A percentile compares a stretch with the other conserved stretches of the same genome.
These are phyloP conservation scores for Champsocephalus gunnari DNA, from an alignment of 2,797 vertebrate species.

Conservation along the genomic window DNA sequence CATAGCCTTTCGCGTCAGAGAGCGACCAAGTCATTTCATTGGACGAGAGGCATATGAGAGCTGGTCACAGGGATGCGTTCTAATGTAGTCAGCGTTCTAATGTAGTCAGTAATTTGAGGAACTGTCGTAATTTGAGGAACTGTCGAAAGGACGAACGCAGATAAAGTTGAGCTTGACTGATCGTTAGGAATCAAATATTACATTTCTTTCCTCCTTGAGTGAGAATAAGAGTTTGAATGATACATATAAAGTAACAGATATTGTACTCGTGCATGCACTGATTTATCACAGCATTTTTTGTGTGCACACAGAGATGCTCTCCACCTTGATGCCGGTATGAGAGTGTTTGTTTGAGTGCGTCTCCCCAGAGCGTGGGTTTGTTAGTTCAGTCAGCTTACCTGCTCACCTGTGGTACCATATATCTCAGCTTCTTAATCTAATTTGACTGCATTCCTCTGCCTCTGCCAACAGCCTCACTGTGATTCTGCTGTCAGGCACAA, in stretches of 20 bases:
- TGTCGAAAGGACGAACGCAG: too few species aligned
- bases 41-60: too few species aligned
- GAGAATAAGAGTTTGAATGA: neutral
- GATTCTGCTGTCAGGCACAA: slow-evolving; percentile 74
- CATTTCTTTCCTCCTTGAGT: too few species aligned
- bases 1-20: neutral
- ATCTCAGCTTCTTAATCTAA: slow-evolving; percentile 77
- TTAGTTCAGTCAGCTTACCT: slow-evolving; percentile 57
- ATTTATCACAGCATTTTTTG: too few species aligned
- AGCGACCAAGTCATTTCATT: too few species aligned
- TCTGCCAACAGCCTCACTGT: slow-evolving; percentile 64
- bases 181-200: neutral
- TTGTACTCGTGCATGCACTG: neutral
- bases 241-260: neutral
- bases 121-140: too few species aligned
- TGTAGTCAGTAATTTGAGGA: too few species aligned
- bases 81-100: too few species aligned
- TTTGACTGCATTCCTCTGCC: slow-evolving; percentile 74
- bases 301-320: slow-evolving; percentile 9
- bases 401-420: slow-evolving; percentile 71
- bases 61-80: too few species aligned
- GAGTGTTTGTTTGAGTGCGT: slow-evolving; percentile 20
- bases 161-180: neutral
- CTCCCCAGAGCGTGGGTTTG: slow-evolving; percentile 36
- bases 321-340: slow-evolving; percentile 5